These are phyloP conservation scores for Petaurus breviceps DNA, from an alignment of 2,113 vertebrate species.

Conservation along the genomic window DNA sequence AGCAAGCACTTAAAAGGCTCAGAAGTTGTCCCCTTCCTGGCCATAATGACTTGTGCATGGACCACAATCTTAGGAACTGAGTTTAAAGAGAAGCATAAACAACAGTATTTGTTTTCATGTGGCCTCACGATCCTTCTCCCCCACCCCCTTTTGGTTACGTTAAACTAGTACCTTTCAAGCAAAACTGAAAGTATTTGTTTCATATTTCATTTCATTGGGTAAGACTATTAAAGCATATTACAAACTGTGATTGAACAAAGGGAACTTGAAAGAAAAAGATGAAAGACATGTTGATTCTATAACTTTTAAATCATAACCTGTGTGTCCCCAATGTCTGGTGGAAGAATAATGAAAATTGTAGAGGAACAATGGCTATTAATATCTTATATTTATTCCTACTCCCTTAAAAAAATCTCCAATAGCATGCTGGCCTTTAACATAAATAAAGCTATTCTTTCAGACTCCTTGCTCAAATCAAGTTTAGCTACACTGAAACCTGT, in stretches of 20 bases:
- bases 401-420: conserved; percentile 55
- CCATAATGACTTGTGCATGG: not conserved
- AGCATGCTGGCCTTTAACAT: conserved; percentile 63
- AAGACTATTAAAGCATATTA: conserved; percentile 23
- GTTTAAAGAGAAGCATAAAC: conserved; percentile 22
- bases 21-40: not conserved
- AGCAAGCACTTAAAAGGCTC: conserved; percentile 39
- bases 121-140: not conserved
- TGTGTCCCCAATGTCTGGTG: not conserved
- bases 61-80: not conserved
- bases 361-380: conserved; percentile 58
- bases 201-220: conserved; percentile 55
- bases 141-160: conserved; percentile 21
- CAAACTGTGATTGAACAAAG: conserved; percentile 41
- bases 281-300: conserved; percentile 26
- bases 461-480: conserved; percentile 59
- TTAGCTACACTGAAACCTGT: conserved; percentile 74
- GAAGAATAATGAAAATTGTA: not conserved
- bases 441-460: conserved; percentile 69
- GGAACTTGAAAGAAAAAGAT: not conserved
- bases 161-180: conserved; percentile 29
- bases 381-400: conserved; percentile 16
- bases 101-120: conserved; percentile 47
- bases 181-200: conserved; percentile 32
- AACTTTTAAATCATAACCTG: not conserved